A percentile compares a stretch with the other conserved stretches of the same genome.
Evolutionary conservation across 2,113 vertebrate genomes (phyloP).

Genomic region (Halichoerus grypus): DNA sequence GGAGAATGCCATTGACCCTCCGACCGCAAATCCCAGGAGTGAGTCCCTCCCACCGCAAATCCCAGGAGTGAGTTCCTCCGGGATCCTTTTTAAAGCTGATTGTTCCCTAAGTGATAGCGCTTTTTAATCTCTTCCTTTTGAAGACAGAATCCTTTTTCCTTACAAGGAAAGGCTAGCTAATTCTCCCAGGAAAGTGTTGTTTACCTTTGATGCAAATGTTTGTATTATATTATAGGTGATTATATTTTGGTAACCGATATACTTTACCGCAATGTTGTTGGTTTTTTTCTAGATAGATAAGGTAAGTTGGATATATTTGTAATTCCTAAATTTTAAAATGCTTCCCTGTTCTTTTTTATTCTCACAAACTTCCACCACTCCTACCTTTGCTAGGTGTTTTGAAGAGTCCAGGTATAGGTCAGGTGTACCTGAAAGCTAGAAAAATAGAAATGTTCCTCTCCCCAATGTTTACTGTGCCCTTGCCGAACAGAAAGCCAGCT

Average conservation of each 20-base stretch:
- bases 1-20: constrained; percentile 60
- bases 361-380: not conserved
- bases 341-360: not conserved
- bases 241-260: not conserved
- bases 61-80: constrained; percentile 59
- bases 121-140: constrained; percentile 60
- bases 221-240: not conserved
- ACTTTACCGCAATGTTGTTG: not conserved
- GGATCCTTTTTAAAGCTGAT: constrained; percentile 75
- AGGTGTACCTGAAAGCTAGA: not conserved
- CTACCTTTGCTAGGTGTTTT: not conserved
- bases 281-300: not conserved
- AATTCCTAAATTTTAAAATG: not conserved
- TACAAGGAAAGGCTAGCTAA: constrained; percentile 44
- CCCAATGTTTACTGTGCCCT: not conserved
- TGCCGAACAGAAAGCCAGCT: not conserved
- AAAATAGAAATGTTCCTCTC: not conserved
- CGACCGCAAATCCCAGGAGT: constrained; percentile 9
- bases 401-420: not conserved
- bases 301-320: not conserved
- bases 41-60: constrained; percentile 53
- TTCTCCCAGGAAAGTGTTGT: not conserved
- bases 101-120: constrained; percentile 23
- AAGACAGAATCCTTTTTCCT: constrained; percentile 59
- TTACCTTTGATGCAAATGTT: not conserved